Evolutionary conservation across 2,888 invertebrate species (phyloP).

Genomic region (Carpatolechia fugitivella): DNA sequence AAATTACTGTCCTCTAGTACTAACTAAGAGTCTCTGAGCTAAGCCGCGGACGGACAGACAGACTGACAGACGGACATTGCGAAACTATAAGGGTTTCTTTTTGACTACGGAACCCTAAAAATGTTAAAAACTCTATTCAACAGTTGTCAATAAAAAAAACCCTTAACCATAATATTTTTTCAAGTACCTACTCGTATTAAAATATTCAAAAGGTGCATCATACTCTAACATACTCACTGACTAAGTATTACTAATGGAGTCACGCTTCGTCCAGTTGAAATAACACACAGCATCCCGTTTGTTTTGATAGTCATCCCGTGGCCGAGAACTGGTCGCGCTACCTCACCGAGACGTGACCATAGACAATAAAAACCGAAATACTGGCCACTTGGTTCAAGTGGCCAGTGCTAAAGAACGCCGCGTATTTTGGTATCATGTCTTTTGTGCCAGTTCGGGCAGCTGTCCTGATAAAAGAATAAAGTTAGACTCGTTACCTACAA

Average conservation of each 20-base stretch:
- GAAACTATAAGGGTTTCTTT: too few relatives aligned
- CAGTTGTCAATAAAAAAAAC: neutral
- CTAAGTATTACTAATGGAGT: constrained; percentile 27
- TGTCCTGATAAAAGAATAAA: constrained; percentile 27
- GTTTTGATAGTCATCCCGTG: constrained; percentile 49
- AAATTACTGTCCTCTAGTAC: too few relatives aligned
- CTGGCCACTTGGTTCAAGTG: constrained; percentile 27
- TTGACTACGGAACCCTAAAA: too few relatives aligned
- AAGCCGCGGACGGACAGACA: too few relatives aligned
- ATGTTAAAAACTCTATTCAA: too few relatives aligned
- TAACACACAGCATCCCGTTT: constrained; percentile 69
- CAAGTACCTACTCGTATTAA: constrained; percentile 48
- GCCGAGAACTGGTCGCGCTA: constrained; percentile 37
- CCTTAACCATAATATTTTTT: neutral
- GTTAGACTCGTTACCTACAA: constrained; percentile 2
- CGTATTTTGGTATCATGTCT: constrained; percentile 44
- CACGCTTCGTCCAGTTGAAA: constrained; percentile 71
- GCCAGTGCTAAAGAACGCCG: constrained; percentile 25
- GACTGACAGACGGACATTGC: too few relatives aligned
- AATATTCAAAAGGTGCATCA: constrained; percentile 46
- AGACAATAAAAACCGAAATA: constrained; percentile 48
- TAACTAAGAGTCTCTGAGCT: too few relatives aligned
- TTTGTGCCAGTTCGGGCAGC: constrained; percentile 45
- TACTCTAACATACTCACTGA: constrained; percentile 5
- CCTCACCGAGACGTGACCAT: constrained; percentile 57